phyloP scores from a whole-genome alignment of 2,113 vertebrate species.

The Phalacrocorax carbo region DNA sequence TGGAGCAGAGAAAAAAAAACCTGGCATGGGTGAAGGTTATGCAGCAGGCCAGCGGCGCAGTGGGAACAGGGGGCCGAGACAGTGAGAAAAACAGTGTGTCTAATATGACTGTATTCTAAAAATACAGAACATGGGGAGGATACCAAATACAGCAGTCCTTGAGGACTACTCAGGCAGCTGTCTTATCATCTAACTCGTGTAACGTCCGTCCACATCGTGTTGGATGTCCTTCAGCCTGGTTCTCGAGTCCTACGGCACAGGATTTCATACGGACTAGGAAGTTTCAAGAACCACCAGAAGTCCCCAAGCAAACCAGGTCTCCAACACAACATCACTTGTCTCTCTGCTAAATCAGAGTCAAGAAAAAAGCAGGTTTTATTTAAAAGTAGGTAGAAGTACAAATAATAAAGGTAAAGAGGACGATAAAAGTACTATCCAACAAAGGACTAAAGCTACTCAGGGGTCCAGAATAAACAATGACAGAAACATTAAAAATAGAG shows the following conservation, averaged over 20 bases:
- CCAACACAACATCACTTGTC: background rate
- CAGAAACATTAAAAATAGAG: background rate
- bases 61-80: background rate
- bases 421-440: background rate
- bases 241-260: background rate
- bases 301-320: background rate
- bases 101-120: background rate
- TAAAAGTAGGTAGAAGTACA: background rate
- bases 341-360: background rate
- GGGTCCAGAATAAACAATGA: background rate
- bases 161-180: background rate
- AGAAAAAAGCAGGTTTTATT: background rate
- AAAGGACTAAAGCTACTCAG: background rate
- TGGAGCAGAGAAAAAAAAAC: background rate
- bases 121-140: background rate
- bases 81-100: background rate
- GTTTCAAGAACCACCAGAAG: background rate
- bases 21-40: background rate
- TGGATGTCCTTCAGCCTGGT: background rate
- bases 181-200: background rate
- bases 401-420: background rate
- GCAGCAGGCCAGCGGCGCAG: background rate
- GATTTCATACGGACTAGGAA: rapidly evolving
- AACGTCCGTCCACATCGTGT: background rate
- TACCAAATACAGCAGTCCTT: background rate